Evolutionary conservation across 92 coral and sea anemone genomes (phyloP), one percentile per base, ranked within the genome.

Genomic region (Phenganax stokvisi): DNA sequence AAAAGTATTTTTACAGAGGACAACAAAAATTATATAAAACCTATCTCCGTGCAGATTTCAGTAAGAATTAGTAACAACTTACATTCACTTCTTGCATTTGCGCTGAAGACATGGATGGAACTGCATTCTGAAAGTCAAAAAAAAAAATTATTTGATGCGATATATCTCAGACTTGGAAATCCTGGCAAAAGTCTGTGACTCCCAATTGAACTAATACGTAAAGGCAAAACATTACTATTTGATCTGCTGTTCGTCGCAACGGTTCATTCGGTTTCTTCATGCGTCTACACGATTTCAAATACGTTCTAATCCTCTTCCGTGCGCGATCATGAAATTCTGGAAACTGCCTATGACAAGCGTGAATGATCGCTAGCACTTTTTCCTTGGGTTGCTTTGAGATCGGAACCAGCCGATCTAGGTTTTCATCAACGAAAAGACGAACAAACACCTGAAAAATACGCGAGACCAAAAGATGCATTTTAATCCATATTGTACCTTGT

Each of bases 41-140:
- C 47, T 37, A 37, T 37, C 47, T 37, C 47, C 3, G 47, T 37
- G 47, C 47, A 1, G 47, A 37, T 37, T 37, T 2, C 47, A 37
- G 5, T 37, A 37, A 37, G 47, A 37, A 37, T 37, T 37, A 37
- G 47, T 37, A 37, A 37, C 2, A 12, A 89, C 97, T 89, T 83
- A 93, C 97, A 89, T 93, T 93, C 31, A 93, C 97, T 85, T 93
- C 96, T 66, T 94, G 96, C 97, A 93, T 93, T 84, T 93, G 97
- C 58, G 97, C 97, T 13, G 97, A 94, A 0, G 97, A 93, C 97
- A 93, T 93, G 59, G 91, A 91, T 44, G 97, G 97, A 60, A 87
- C 92, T 61, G 97, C 86, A 71, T 92, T 93, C 97, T 93, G 72
- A 7, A 84, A 57, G 4, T 10, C 56, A 52, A 63, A 56, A 67